Conservation (phyloP, 1,140 invertebrate genomes). For the Arctopsyche grandis region DNA sequence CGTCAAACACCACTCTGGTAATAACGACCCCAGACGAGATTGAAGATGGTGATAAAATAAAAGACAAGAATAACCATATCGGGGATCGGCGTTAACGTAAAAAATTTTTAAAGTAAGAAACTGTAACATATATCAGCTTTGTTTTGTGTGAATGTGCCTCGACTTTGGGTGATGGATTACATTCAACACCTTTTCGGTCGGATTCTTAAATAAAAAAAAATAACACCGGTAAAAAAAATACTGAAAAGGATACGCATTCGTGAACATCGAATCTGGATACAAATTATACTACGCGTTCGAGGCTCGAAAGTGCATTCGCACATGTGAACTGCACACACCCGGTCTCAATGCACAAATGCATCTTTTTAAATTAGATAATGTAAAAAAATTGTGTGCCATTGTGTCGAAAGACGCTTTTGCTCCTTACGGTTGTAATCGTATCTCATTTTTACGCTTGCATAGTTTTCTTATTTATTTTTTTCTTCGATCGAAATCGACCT, state of each 20-base stretch:
- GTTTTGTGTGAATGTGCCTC: slow-evolving; percentile 49
- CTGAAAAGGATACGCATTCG: background rate
- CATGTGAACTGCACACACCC: background rate
- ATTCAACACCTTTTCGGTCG: slow-evolving; percentile 51
- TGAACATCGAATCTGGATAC: slow-evolving; percentile 23
- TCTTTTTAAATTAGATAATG: slow-evolving; percentile 6
- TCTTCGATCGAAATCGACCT: too few species aligned
- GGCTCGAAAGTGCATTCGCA: slow-evolving; percentile 24
- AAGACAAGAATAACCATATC: slow-evolving; percentile 41
- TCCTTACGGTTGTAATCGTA: background rate
- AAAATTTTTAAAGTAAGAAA: slow-evolving; percentile 24
- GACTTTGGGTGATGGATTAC: slow-evolving; percentile 49
- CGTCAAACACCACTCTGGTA: slow-evolving; percentile 40
- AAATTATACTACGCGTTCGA: slow-evolving; percentile 20
- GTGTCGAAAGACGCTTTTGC: background rate
- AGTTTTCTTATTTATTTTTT: background rate
- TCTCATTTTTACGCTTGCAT: slow-evolving; percentile 1
- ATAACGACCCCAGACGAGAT: slow-evolving; percentile 40
- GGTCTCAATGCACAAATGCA: background rate
- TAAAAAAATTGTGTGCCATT: background rate
- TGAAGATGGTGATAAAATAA: slow-evolving; percentile 34
- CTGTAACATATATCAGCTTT: slow-evolving; percentile 42
- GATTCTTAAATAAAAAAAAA: slow-evolving; percentile 15
- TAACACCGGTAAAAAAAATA: background rate
- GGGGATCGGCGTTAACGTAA: background rate